Base-by-base conservation (phyloP, 2,797 vertebrate genomes). In the Pipistrellus kuhlii region DNA sequence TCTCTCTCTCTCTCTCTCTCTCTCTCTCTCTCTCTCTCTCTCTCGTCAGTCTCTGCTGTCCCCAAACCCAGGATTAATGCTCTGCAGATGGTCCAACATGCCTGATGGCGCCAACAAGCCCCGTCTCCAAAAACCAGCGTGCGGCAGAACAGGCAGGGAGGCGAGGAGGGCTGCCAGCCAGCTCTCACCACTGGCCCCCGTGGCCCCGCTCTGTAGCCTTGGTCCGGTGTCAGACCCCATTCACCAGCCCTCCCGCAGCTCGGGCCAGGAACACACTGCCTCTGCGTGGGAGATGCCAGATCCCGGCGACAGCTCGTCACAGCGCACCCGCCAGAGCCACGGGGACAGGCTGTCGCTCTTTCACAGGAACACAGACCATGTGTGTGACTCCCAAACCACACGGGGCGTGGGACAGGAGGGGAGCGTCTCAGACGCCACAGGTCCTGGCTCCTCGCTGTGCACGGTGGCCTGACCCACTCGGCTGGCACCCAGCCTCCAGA, bases 161-260 rank as follows among this genome's bases (percentile, higher is more conserved):
- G 53, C 6, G 20, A 23, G 62, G 32, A 21, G 13, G 14, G 30
- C 0, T 0, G 38, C 20, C 9, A 6, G 59, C 21, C 2, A 1
- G 25, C 11, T 38, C 89, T 3, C 1, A 32, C 14, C 1, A 44
- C 2, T 9, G 6, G 38, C 9, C 0, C 10, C 23, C 41, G 9
- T 75, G 7, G 14, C 35, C 8, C 0, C 3, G 8, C 2, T 4
- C n/a, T 1, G 2, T 2, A 9, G 12, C 80, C 5, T 0, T 0
- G 27, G 12, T 2, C 7, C 18, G 25, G 27, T 0, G 1, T 4
- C 17, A 1, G 0, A 12, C 17, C 88, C 57, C 1, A 0, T 0
- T 0, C 25, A 9, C 0, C 0, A 5, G 8, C 8, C 0, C 53
- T 8, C 10, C 0, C 1, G 38, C 1, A 2, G 53, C 2, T 0